Evolutionary conservation across 1,140 invertebrate species (phyloP).

Genomic region (Zaprionus ghesquierei): DNA sequence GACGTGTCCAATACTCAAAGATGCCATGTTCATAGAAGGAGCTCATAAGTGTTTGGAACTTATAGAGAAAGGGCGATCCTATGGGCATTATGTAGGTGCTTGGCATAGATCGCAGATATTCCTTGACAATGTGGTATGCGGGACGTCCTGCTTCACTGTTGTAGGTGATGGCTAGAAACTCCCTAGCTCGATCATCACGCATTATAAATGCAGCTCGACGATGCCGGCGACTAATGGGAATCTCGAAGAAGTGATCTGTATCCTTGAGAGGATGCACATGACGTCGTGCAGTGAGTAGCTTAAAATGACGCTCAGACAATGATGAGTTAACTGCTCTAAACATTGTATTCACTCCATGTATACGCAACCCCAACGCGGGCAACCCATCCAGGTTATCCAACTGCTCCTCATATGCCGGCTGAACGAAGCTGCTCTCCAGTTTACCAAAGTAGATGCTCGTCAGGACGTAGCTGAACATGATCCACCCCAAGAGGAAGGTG

Average conservation of each 20-base stretch:
- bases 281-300: constrained; percentile 21
- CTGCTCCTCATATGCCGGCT: constrained; percentile 58
- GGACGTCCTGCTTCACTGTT: constrained; percentile 53
- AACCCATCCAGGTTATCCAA: constrained; percentile 58
- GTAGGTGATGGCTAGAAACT: constrained; percentile 61
- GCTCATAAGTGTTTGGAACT: constrained; percentile 54
- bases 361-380: constrained; percentile 17
- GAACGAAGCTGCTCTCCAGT: constrained; percentile 71
- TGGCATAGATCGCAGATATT: constrained; percentile 66
- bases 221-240: constrained; percentile 22
- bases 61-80: constrained; percentile 72
- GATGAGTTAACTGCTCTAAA: constrained; percentile 49
- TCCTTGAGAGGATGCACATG: constrained; percentile 24
- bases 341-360: constrained; percentile 58
- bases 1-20: constrained; percentile 58
- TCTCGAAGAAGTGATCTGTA: constrained; percentile 33
- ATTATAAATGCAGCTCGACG: constrained; percentile 54
- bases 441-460: constrained; percentile 76
- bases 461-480: constrained; percentile 72
- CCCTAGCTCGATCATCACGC: constrained; percentile 59
- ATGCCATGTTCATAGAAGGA: constrained; percentile 65
- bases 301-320: constrained; percentile 43
- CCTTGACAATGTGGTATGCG: constrained; percentile 68
- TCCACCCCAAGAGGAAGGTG: constrained; percentile 63
- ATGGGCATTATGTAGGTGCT: constrained; percentile 64